Evolutionary conservation across 2,888 invertebrate species (phyloP).

Genomic region (Lacanobia oleracea): DNA sequence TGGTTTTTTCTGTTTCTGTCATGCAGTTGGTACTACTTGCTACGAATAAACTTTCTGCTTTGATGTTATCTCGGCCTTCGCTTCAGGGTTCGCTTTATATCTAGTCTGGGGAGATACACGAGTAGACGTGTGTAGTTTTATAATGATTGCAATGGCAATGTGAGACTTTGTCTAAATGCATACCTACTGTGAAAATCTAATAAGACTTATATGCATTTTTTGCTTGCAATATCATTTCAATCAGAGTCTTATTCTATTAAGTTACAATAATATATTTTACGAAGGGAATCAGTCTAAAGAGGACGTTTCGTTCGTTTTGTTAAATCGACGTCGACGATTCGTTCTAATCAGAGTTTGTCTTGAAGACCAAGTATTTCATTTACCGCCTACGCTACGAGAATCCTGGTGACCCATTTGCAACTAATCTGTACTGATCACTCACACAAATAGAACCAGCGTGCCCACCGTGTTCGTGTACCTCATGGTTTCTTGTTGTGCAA

Average conservation of each 20-base stretch:
- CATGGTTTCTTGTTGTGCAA: not conserved
- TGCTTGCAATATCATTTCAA: no score
- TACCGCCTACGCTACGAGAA: constrained; percentile 38
- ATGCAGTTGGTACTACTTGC: constrained; percentile 45
- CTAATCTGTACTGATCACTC: constrained; percentile 13
- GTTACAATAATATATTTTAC: not conserved
- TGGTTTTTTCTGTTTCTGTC: constrained; percentile 64
- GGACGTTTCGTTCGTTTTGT: not conserved
- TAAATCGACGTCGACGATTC: not conserved
- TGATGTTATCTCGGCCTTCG: constrained; percentile 59
- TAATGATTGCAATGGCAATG: constrained; percentile 33
- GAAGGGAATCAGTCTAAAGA: not conserved
- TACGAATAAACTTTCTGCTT: constrained; percentile 65
- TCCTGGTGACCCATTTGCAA: constrained; percentile 40
- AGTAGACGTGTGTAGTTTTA: constrained; percentile 30
- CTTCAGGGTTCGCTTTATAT: constrained; percentile 64
- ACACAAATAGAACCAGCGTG: constrained; percentile 17
- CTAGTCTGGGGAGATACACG: constrained; percentile 45
- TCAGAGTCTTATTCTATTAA: no score
- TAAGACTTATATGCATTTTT: no score
- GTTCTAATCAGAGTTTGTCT: not conserved
- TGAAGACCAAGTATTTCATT: constrained; percentile 4
- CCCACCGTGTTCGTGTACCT: not conserved
- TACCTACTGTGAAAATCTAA: constrained; percentile 1
- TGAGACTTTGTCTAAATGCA: constrained; percentile 8